phyloP scores from a whole-genome alignment of 2,888 invertebrate species.

The Drosophila greeni region DNA sequence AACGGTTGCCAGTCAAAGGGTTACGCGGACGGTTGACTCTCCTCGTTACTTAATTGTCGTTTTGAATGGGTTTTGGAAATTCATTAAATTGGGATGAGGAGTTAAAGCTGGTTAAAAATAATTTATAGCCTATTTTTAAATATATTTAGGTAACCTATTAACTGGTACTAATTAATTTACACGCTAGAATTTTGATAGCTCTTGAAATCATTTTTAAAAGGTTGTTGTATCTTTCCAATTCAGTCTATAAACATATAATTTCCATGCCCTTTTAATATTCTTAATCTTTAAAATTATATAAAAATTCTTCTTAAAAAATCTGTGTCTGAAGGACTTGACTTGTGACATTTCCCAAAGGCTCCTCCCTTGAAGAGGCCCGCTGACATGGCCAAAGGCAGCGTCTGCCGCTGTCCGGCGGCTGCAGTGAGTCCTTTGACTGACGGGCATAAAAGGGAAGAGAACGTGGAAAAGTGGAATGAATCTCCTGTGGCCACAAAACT shows the following conservation, averaged over 20 bases:
- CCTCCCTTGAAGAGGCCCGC: neutral
- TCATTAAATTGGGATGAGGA: neutral
- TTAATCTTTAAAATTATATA: neutral
- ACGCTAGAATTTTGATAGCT: no score
- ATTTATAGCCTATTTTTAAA: no score
- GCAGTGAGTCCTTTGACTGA: slow-evolving; percentile 28
- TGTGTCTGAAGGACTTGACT: neutral
- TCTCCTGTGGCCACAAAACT: slow-evolving; percentile 26
- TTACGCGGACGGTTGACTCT: slow-evolving; percentile 4
- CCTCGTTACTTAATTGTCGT: neutral
- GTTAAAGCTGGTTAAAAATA: neutral
- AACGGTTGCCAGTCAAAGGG: slow-evolving; percentile 1
- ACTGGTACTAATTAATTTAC: no score
- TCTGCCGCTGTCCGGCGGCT: slow-evolving; percentile 1
- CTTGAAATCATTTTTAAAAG: no score
- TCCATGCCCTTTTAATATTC: no score
- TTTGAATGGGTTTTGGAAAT: neutral
- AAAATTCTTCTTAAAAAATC: neutral
- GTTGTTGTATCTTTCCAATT: no score
- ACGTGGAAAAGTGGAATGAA: neutral
- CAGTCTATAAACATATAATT: no score
- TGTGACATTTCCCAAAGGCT: slow-evolving; percentile 6
- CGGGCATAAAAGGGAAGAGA: slow-evolving; percentile 16
- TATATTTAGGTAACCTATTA: no score
- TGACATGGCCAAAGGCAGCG: slow-evolving; percentile 40